Evolutionary conservation across 1,140 invertebrate genomes (phyloP), one percentile per base, ranked within the genome.

Genomic region (Dreissena rostriformis): DNA sequence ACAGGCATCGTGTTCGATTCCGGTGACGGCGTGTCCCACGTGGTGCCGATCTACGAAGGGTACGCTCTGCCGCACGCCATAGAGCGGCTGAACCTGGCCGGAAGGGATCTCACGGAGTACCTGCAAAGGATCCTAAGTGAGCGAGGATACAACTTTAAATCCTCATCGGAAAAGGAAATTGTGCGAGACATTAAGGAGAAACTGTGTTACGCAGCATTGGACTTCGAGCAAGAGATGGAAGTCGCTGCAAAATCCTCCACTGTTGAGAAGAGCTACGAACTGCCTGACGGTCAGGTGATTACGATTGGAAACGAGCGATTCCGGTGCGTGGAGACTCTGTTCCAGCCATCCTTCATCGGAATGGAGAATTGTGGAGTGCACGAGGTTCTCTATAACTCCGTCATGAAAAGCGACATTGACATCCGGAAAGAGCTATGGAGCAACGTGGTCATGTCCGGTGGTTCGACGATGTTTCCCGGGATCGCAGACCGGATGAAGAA

Each of bases 141-240:
- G 95, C 98, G 98, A 93, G 98, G 98, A 88, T 98, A 98, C 95
- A 97, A 96, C 26, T 98, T 98, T 96, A 98, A 97, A 22, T 98
- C 97, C 94, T 98, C 94, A 15, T 67, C 67, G 10, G 78, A 80
- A 15, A 61, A 39, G 53, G 78, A 80, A 72, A 55, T 98, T 91
- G 97, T 98, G 22, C 95, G 97, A 88, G 97, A 98, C 94, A 97
- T 98, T 94, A 98, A 94, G 89, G 94, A 94, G 84, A 94, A 94
- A 86, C 84, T 94, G n/a, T 94, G 94, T 88, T 94, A 91, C 81
- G 87, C 87, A 39, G 91, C 88, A 39, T 73, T 88, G n/a, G 88
- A 90, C 75, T 91, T 91, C 68, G 97, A 98, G 93, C 97, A 98
- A 94, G 97, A 98, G 94, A 98, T 98, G 97, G 97, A 97, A 91